A percentile compares a stretch with the other conserved stretches of the same genome.
Conservation (phyloP, 2,797 vertebrate species). For the Paratrypauchen microcephalus region DNA sequence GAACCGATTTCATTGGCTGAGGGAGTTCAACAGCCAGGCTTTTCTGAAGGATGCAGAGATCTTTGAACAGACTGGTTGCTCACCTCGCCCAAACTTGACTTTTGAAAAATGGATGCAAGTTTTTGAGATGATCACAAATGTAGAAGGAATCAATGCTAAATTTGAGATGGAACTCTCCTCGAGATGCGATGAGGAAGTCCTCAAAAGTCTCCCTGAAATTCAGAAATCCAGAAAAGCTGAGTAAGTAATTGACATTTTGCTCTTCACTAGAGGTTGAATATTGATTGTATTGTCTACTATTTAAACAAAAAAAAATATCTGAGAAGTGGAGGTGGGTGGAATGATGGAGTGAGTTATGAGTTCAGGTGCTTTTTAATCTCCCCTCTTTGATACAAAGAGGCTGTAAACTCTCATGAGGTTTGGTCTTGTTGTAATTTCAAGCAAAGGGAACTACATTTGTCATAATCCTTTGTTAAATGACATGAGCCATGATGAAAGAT, state of each 20-base stretch:
- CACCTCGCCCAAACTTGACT: not conserved
- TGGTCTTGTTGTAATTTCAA: no score
- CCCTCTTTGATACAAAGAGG: no score
- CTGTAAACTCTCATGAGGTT: no score
- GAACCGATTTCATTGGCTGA: constrained; percentile 39
- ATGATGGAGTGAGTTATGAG: no score
- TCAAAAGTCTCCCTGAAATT: constrained; percentile 30
- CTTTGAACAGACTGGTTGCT: not conserved
- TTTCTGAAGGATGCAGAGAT: constrained; percentile 22
- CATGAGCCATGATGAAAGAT: not conserved
- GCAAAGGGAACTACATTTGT: no score
- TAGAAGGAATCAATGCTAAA: constrained; percentile 18
- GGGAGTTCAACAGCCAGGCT: constrained; percentile 37
- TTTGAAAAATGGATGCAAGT: constrained; percentile 11
- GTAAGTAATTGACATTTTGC: constrained; percentile 39
- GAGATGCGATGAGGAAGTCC: constrained; percentile 33
- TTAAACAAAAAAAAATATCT: no score
- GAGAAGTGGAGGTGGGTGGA: no score
- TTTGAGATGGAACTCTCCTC: constrained; percentile 32
- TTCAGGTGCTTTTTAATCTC: no score
- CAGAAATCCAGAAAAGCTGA: constrained; percentile 40
- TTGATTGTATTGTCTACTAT: no score
- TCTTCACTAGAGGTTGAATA: not conserved
- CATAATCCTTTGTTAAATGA: not conserved
- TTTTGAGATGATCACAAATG: not conserved